Conservation (phyloP, 1,140 invertebrate species). For the Drosophila neocordata region DNA sequence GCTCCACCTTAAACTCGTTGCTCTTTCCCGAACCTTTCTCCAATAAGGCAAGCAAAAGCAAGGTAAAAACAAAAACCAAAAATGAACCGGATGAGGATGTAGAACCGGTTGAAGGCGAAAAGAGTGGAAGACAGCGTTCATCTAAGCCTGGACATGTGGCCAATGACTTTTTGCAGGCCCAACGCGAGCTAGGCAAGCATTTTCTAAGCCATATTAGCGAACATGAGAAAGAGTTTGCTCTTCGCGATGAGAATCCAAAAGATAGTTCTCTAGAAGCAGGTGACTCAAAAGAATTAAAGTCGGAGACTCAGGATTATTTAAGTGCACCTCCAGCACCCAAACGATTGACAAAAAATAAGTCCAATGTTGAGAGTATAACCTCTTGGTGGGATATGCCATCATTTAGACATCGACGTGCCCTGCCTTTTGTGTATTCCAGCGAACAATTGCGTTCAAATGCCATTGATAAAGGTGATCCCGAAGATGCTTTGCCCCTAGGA, state of each 20-base stretch:
- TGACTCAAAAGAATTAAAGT: neutral
- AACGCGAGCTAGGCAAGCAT: slow-evolving; percentile 63
- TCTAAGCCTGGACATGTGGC: slow-evolving; percentile 41
- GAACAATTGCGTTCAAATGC: slow-evolving; percentile 53
- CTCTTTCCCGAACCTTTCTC: slow-evolving; percentile 74
- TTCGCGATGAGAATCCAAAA: slow-evolving; percentile 26
- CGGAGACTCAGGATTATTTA: slow-evolving; percentile 43
- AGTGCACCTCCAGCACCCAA: slow-evolving; percentile 16
- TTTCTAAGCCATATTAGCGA: slow-evolving; percentile 66
- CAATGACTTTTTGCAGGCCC: slow-evolving; percentile 64
- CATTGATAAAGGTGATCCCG: slow-evolving; percentile 62
- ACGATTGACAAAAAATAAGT: slow-evolving; percentile 22
- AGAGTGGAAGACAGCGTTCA: slow-evolving; percentile 33
- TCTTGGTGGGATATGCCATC: slow-evolving; percentile 75
- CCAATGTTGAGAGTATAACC: slow-evolving; percentile 34
- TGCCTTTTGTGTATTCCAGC: slow-evolving; percentile 22
- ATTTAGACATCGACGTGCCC: slow-evolving; percentile 53
- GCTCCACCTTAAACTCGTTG: slow-evolving; percentile 65
- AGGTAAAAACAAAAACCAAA: slow-evolving; percentile 23
- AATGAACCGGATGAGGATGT: slow-evolving; percentile 33
- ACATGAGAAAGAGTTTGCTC: slow-evolving; percentile 49
- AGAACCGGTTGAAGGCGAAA: slow-evolving; percentile 43
- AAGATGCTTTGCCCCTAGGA: slow-evolving; percentile 56
- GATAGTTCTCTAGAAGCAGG: slow-evolving; percentile 22
- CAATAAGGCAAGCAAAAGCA: slow-evolving; percentile 45